Base-by-base conservation (phyloP, 2,113 vertebrate genomes). In the Sinocyclocheilus anophthalmus region DNA sequence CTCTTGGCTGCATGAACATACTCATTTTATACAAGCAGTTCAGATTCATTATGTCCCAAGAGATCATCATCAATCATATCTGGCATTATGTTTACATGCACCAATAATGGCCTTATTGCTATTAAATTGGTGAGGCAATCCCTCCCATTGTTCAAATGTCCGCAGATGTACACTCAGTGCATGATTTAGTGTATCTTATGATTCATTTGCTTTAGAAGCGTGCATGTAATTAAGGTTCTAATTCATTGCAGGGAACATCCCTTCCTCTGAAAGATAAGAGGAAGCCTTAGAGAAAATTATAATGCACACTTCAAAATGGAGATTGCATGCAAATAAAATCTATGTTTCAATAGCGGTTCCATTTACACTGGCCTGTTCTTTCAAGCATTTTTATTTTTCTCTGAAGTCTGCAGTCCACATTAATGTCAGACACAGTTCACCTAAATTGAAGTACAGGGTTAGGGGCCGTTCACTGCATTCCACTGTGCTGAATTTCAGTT, bases 181-280 rank as follows among this genome's bases (percentile, higher is more conserved):
- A 72, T 85, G 90, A 57, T 85, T 61, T 84, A 86, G 75, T 86
- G 85, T 87, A 79, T 90, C 90, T 89, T 92, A 91, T 92, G 90
- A 94, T 93, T 94, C 76, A 94, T 94, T 91, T 90, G 77, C 85
- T 87, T 90, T 22, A 79, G 87, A 86, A 89, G 84, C 70, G 89
- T 89, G 84, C 26, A 3, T 57, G 86, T 91, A 91, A 93, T 94
- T 93, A 93, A 88, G 88, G 88, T 48, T 88, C 81, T 90, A 88
- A 92, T 94, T 93, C 88, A 93, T 92, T 90, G 92, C 33, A 39
- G 42, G 78, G 81, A 81, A 83, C 87, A 87, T 91, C 88, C 87
- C 86, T 30, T 57, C 12, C n/a, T 87, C 88, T 90, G 91, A 92
- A 92, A 91, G 88, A 85, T 89, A 91, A 90, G 90, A 63, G 84